A percentile compares a stretch with the other conserved stretches of the same genome.
phyloP scores from a whole-genome alignment of 2,113 vertebrate species.

The Aleadryas rufinucha region DNA sequence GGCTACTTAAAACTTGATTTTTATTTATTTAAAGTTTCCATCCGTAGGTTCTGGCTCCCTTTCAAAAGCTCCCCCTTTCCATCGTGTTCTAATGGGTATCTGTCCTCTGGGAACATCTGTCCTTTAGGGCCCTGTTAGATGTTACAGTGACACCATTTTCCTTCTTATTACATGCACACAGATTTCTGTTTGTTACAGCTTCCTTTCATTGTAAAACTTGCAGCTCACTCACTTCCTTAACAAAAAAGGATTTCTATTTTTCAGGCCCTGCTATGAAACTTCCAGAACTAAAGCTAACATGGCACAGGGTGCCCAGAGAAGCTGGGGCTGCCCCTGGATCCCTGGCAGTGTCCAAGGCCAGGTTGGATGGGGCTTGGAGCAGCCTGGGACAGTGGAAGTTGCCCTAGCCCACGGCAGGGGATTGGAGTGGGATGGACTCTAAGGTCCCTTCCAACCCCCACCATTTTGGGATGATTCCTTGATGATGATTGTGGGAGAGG shows the following conservation, averaged over 20 bases:
- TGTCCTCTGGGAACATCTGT: background rate
- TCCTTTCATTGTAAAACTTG: background rate
- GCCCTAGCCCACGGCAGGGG: background rate
- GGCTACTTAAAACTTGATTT: background rate
- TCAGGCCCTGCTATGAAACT: background rate
- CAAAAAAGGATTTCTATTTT: background rate
- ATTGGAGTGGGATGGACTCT: background rate
- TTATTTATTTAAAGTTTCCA: conserved; percentile 7
- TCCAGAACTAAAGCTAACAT: background rate
- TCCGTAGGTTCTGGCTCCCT: background rate
- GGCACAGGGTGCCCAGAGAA: background rate
- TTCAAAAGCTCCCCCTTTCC: background rate
- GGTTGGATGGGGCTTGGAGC: background rate
- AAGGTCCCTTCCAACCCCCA: background rate
- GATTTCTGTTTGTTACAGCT: background rate
- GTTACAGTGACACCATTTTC: background rate
- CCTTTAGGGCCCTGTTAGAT: background rate
- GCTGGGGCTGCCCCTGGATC: background rate
- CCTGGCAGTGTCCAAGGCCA: background rate
- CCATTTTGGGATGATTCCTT: background rate
- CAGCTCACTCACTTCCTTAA: background rate
- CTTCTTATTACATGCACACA: background rate
- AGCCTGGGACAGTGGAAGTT: background rate
- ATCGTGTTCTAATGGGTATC: background rate
- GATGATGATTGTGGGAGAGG: background rate